Evolutionary conservation across 1,140 invertebrate species (phyloP), one percentile per base, ranked within the genome.

Genomic region (Charaxes varanes): DNA sequence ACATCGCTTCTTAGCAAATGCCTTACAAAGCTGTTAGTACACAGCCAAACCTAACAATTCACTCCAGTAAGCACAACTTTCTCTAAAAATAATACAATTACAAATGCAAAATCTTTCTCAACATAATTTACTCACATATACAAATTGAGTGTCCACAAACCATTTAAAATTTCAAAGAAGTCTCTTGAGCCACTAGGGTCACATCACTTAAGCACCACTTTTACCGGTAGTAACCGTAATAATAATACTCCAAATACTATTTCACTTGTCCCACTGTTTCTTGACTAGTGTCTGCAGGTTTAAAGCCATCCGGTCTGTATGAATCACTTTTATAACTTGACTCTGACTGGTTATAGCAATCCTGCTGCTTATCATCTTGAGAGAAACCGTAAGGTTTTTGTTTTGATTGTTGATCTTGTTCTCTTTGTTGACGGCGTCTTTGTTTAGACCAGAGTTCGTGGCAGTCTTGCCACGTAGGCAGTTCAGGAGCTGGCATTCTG

Each of bases 401-500:
- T 44, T 76, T 77, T 23, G 50, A 65, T 42, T 84, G 70, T 13
- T 91, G 91, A 65, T 93, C 90, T 61, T 94, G 92, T 62, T 94
- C 93, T 17, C 91, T 84, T 53, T 94, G 86, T 69, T 95, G 93
- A 7, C 90, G 85, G 59, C 94, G 88, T 19, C 94, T 88, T 71
- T 94, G 94, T 81, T 99, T 99, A 56, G 95, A 97, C 97, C 97
- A 99, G 61, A 99, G 87, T 84, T 99, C 98, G 85, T 99, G 98
- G 82, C 98, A 99, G 85, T 99, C 98, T 87, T 99, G 97, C 90
- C 95, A 95, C 14, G 91, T 94, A 1, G 98, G 98, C 45, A 99
- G 76, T 61, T 93, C 88, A 6, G 93, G 92, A 8, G 89, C 89
- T 37, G 90, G 87, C 90, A 94, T 93, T 79, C 94, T 96, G 81